These are phyloP conservation scores for Aricia agestis DNA, from an alignment of 1,140 invertebrate species.

Conservation along the genomic window DNA sequence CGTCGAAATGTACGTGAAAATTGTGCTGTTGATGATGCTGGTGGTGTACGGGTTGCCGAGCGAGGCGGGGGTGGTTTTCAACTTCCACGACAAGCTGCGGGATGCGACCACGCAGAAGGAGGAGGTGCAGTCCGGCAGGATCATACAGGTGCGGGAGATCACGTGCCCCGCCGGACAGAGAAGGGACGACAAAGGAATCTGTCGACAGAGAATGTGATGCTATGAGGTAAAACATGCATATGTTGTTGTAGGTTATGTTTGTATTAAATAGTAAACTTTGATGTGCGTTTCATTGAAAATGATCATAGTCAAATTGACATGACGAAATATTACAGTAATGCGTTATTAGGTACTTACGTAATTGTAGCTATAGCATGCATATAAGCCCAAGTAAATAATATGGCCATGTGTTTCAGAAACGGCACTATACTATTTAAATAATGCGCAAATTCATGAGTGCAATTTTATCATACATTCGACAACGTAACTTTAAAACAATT, in stretches of 20 bases:
- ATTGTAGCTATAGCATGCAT: no score
- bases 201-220: slow-evolving; percentile 38
- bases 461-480: no score
- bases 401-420: no score
- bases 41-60: slow-evolving; percentile 32
- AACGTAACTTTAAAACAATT: no score
- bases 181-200: slow-evolving; percentile 43
- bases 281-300: not conserved
- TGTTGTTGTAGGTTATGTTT: no score
- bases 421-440: no score
- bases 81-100: slow-evolving; percentile 57
- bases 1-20: slow-evolving; percentile 64
- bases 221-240: not conserved
- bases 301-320: no score
- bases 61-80: slow-evolving; percentile 47
- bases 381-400: no score
- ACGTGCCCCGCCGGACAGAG: slow-evolving; percentile 48
- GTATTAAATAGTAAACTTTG: not conserved
- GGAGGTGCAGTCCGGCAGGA: slow-evolving; percentile 42
- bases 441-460: no score
- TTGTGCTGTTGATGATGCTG: slow-evolving; percentile 45
- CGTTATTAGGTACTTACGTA: no score
- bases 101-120: slow-evolving; percentile 40
- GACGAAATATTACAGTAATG: no score
- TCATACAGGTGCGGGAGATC: slow-evolving; percentile 54